A percentile compares a stretch with the other conserved stretches of the same genome.
phyloP scores from a whole-genome alignment of 1,140 invertebrate species.

The Drosophila mojavensis region DNA sequence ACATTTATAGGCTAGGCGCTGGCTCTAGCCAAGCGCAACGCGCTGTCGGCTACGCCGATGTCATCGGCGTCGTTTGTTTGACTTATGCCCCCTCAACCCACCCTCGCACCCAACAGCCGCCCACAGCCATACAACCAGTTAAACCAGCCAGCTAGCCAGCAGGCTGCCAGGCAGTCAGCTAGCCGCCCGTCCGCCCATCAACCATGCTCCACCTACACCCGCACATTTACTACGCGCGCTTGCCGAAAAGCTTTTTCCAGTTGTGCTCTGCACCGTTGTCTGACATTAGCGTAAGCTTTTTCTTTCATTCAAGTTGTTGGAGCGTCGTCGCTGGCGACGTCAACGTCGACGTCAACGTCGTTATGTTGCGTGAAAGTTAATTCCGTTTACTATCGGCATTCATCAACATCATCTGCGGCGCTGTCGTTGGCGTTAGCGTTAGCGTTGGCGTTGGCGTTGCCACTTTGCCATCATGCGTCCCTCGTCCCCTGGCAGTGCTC shows the following conservation, averaged over 20 bases:
- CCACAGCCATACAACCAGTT: conserved; percentile 38
- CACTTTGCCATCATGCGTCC: conserved; percentile 28
- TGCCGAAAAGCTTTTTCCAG: conserved; percentile 66
- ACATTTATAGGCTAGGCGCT: conserved; percentile 15
- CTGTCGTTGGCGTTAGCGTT: neutral
- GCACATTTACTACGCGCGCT: conserved; percentile 80
- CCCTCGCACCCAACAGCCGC: conserved; percentile 4
- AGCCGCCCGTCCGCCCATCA: conserved; percentile 1
- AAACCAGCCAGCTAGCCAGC: conserved; percentile 25
- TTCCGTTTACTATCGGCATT: conserved; percentile 81
- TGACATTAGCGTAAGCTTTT: conserved; percentile 74
- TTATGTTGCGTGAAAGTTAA: conserved; percentile 80
- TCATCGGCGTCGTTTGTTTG: conserved; percentile 39
- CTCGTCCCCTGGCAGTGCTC: neutral
- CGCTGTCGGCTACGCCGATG: conserved; percentile 26
- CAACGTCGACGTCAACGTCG: conserved; percentile 48
- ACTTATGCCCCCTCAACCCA: conserved; percentile 3
- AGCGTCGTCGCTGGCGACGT: conserved; percentile 25
- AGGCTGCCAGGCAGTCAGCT: neutral
- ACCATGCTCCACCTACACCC: conserved; percentile 45
- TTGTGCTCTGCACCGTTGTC: conserved; percentile 55
- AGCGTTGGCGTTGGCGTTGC: conserved; percentile 30
- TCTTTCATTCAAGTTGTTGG: conserved; percentile 77
- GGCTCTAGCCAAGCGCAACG: conserved; percentile 7
- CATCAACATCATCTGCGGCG: conserved; percentile 74